These are phyloP conservation scores for Torymus auratus DNA, from an alignment of 2,888 invertebrate species.

Conservation along the genomic window DNA sequence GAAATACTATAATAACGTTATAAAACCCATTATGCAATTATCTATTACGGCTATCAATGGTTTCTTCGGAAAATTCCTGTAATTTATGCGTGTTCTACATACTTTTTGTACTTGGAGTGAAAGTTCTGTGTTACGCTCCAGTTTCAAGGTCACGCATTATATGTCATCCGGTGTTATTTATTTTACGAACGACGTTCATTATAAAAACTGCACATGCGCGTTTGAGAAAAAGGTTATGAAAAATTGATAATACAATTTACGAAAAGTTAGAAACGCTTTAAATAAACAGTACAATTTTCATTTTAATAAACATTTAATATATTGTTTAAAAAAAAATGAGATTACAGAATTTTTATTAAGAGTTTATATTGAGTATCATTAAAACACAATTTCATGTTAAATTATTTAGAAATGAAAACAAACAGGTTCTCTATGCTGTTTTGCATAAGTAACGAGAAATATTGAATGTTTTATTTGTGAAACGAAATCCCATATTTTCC, in stretches of 20 bases:
- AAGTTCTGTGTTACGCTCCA: slow-evolving; percentile 24
- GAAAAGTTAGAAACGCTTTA: no score
- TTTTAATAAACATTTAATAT: no score
- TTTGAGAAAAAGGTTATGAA: not conserved
- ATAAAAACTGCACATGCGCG: not conserved
- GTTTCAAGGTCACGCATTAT: slow-evolving; percentile 35
- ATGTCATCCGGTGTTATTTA: slow-evolving; percentile 23
- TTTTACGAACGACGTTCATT: not conserved
- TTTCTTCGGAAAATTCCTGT: not conserved
- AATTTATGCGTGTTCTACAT: slow-evolving; percentile 1
- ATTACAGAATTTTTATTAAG: no score
- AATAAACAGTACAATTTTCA: no score
- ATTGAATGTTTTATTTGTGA: no score
- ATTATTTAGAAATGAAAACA: no score
- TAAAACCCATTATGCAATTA: not conserved
- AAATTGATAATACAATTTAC: not conserved
- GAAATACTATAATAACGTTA: no score
- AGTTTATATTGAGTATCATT: no score
- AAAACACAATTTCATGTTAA: no score
- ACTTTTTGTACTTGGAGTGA: slow-evolving; percentile 29
- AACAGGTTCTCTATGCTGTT: no score
- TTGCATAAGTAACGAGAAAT: no score
- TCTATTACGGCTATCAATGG: not conserved
- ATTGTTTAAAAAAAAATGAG: no score
- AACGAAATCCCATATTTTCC: not conserved